A percentile compares a stretch with the other conserved stretches of the same genome.
Evolutionary conservation across 2,113 vertebrate genomes (phyloP).

Genomic region (Tachysurus vachellii): DNA sequence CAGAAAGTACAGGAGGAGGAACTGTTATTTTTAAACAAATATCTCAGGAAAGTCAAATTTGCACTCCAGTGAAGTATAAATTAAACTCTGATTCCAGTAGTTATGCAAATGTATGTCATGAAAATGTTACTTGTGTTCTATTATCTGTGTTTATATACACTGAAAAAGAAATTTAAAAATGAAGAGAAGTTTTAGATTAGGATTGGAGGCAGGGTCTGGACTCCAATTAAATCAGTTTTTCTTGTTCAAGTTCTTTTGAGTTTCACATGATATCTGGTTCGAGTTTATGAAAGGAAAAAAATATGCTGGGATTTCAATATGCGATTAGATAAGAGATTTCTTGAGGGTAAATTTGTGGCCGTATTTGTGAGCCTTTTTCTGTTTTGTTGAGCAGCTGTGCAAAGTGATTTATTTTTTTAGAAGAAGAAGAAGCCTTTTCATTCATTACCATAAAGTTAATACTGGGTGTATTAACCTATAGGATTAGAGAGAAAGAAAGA

Average conservation of each 20-base stretch:
- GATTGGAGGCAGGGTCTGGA: background rate
- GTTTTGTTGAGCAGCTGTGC: background rate
- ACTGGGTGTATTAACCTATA: too few relatives aligned
- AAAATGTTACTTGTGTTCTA: background rate
- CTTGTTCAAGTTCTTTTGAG: background rate
- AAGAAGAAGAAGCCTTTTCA: too few relatives aligned
- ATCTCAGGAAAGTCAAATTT: background rate
- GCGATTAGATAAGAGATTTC: background rate
- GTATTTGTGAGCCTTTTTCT: background rate
- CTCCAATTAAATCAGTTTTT: background rate
- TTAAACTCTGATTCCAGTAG: background rate
- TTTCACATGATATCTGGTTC: background rate
- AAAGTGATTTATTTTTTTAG: background rate
- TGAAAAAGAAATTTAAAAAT: background rate
- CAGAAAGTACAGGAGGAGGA: background rate
- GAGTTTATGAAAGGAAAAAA: background rate
- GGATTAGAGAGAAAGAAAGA: too few relatives aligned
- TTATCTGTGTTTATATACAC: background rate
- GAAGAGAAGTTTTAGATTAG: background rate
- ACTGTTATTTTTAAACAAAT: background rate
- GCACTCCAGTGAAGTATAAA: background rate
- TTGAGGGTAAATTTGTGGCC: background rate
- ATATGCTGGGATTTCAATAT: background rate
- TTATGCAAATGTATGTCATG: background rate
- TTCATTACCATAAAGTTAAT: background rate